Evolutionary conservation across 2,888 invertebrate species (phyloP).

Genomic region (Nomada lathburiana): DNA sequence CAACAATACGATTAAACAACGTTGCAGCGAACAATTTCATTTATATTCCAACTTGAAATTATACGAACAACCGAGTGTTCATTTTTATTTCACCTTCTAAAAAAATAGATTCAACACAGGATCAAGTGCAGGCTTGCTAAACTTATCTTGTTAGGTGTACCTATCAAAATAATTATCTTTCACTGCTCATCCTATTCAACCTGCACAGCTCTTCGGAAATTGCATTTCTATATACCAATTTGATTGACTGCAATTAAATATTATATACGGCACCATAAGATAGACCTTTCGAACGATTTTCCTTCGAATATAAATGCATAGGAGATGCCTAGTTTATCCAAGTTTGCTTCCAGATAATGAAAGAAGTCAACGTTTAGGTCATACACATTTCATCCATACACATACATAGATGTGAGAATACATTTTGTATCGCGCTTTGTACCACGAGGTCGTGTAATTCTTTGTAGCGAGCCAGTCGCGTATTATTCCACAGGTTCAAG

Average conservation of each 20-base stretch:
- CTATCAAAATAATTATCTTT: no score
- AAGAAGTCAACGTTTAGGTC: constrained; percentile 78
- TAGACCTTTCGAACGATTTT: background rate
- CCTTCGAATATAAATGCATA: background rate
- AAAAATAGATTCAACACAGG: no score
- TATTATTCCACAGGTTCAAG: constrained; percentile 30
- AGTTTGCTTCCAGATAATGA: constrained; percentile 58
- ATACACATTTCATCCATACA: constrained; percentile 65
- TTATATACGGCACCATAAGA: no score
- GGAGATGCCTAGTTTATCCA: background rate
- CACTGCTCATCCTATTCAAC: no score
- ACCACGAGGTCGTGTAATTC: constrained; percentile 73
- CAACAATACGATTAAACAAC: no score
- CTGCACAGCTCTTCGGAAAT: no score
- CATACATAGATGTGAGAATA: constrained; percentile 69
- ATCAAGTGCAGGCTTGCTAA: no score
- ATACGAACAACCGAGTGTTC: no score
- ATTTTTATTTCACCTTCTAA: no score
- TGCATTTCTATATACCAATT: no score
- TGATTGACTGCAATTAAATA: no score
- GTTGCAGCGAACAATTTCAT: background rate
- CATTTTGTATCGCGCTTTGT: constrained; percentile 77
- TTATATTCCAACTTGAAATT: background rate
- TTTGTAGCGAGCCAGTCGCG: constrained; percentile 61
- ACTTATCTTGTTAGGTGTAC: no score